Evolutionary conservation across 2,797 vertebrate species (phyloP).

Genomic region (Acrocephalus scirpaceus): DNA sequence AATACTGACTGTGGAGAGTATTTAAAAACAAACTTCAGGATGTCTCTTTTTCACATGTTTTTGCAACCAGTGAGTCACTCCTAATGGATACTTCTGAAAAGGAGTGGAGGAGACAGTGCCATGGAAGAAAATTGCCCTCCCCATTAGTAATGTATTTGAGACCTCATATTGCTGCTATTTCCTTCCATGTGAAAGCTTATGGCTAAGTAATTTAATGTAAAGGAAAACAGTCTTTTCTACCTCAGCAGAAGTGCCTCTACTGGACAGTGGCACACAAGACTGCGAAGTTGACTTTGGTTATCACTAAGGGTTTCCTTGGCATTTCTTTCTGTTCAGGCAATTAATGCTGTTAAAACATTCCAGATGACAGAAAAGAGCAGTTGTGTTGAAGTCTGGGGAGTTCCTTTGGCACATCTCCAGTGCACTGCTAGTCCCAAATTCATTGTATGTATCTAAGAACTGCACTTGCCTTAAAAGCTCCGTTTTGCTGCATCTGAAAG

Average conservation of each 20-base stretch:
- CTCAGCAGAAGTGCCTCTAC: neutral
- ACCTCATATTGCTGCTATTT: neutral
- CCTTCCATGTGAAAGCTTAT: neutral
- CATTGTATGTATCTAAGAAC: neutral
- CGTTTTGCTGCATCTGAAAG: neutral
- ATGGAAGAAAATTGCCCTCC: constrained; percentile 3
- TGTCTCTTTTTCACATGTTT: neutral
- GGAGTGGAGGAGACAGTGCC: neutral
- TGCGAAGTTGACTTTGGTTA: neutral
- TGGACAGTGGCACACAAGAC: neutral
- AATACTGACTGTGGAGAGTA: neutral
- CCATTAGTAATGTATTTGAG: neutral
- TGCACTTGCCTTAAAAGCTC: neutral
- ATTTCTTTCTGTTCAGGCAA: neutral
- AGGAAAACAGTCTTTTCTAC: neutral
- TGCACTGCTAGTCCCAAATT: neutral
- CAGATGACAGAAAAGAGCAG: constrained; percentile 2
- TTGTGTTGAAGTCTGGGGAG: neutral
- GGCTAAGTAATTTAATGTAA: neutral
- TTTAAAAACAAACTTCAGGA: constrained; percentile 21
- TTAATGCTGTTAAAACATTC: neutral
- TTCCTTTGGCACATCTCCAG: neutral
- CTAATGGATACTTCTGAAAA: constrained; percentile 32
- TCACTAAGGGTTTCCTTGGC: neutral
- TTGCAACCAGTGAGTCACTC: neutral